Evolutionary conservation across 2,888 invertebrate genomes (phyloP).

Genomic region (Cheiracanthium punctorium): DNA sequence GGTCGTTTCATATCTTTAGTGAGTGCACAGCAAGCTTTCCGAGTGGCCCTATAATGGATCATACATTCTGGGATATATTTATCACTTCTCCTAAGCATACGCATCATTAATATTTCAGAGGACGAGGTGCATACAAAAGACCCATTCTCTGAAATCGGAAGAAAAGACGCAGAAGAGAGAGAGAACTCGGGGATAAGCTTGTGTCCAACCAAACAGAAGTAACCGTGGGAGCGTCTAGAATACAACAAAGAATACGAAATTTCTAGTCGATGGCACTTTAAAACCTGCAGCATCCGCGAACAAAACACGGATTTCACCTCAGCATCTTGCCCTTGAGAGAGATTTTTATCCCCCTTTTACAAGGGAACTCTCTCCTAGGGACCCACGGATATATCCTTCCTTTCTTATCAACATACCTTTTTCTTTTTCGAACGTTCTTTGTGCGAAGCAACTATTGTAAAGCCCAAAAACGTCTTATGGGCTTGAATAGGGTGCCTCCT

Average conservation of each 20-base stretch:
- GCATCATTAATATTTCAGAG: background rate
- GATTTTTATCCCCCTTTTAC: constrained; percentile 38
- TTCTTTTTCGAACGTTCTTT: constrained; percentile 40
- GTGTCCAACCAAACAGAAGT: constrained; percentile 11
- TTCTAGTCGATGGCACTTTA: constrained; percentile 12
- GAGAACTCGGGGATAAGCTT: background rate
- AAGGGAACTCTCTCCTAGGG: constrained; percentile 8
- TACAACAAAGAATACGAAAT: constrained; percentile 30
- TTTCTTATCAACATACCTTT: constrained; percentile 24
- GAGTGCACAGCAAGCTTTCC: too few species aligned
- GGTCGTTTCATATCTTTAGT: too few species aligned
- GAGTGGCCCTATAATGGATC: too few species aligned
- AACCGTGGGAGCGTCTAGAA: constrained; percentile 48
- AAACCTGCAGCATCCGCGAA: constrained; percentile 19
- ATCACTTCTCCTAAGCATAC: background rate
- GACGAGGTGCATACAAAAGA: background rate
- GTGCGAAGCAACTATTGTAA: constrained; percentile 31
- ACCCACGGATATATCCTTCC: constrained; percentile 28
- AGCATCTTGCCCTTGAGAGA: constrained; percentile 38
- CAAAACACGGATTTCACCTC: constrained; percentile 13
- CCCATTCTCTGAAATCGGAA: background rate
- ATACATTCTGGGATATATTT: too few species aligned
- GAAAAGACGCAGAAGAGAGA: background rate
- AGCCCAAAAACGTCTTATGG: constrained; percentile 33
- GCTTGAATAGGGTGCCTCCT: constrained; percentile 28